Conservation (phyloP, 2,888 invertebrate genomes). For the Hydroisotoma schaefferi region DNA sequence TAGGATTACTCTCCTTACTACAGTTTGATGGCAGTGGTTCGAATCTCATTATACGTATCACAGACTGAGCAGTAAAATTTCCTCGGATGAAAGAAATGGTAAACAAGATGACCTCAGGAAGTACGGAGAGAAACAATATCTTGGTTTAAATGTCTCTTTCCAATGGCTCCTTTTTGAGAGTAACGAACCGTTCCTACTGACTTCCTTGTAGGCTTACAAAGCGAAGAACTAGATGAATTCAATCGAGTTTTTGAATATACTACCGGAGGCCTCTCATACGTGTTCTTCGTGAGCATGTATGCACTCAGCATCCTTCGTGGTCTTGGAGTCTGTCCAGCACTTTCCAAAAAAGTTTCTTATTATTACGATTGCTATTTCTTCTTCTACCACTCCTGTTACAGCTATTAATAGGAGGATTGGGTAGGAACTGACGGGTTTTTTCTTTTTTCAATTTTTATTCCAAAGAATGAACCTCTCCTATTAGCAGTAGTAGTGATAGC, state of each 20-base stretch:
- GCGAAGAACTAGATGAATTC: not conserved
- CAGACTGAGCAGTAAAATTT: not conserved
- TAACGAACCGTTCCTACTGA: not conserved
- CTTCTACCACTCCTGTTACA: not conserved
- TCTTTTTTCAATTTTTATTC: not conserved
- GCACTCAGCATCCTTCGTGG: not conserved
- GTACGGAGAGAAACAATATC: not conserved
- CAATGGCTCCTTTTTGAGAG: not conserved
- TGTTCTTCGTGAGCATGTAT: not conserved
- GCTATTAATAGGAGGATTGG: slow-evolving; percentile 1
- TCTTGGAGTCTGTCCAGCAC: slow-evolving; percentile 10
- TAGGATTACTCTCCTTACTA: too few species aligned
- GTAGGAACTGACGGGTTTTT: not conserved
- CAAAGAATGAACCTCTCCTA: too few species aligned
- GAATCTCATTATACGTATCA: slow-evolving; percentile 5
- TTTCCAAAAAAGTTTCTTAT: not conserved
- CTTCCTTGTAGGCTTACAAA: not conserved
- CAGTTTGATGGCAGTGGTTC: slow-evolving; percentile 1
- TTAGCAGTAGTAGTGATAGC: too few species aligned
- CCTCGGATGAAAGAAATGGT: not conserved
- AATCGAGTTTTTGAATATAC: not conserved
- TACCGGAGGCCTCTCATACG: not conserved
- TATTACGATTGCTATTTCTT: not conserved
- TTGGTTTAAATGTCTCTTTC: slow-evolving; percentile 2
- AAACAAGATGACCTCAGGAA: slow-evolving; percentile 1